phyloP scores from a whole-genome alignment of 1,140 invertebrate species.

The Caenorhabditis inopinata region DNA sequence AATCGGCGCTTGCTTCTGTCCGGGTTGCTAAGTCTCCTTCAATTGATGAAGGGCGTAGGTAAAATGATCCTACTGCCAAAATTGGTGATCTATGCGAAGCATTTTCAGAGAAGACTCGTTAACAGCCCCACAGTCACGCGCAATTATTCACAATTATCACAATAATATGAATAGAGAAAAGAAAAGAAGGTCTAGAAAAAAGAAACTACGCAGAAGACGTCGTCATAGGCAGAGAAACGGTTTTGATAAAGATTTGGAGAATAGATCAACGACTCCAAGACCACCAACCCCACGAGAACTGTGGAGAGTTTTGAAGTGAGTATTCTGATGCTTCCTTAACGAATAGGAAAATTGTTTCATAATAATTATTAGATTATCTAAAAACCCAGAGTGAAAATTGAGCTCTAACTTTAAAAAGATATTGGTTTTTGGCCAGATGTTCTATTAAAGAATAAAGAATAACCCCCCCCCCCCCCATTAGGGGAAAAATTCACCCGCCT shows the following conservation, averaged over 20 bases:
- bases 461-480: no score
- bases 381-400: no score
- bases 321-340: no score
- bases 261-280: neutral
- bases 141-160: conserved; percentile 9
- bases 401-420: no score
- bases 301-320: neutral
- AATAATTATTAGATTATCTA: no score
- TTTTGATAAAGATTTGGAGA: conserved; percentile 11
- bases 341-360: no score
- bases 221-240: neutral
- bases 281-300: neutral
- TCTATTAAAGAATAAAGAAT: no score
- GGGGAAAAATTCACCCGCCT: no score
- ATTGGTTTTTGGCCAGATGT: no score
- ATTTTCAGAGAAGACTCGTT: neutral
- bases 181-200: neutral
- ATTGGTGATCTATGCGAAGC: neutral
- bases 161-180: neutral
- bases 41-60: neutral
- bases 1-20: neutral
- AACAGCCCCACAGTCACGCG: neutral
- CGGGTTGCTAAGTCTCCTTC: neutral
- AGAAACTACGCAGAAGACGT: conserved; percentile 1
- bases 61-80: no score